phyloP scores from a whole-genome alignment of 2,113 vertebrate genomes.

The Erpornis zantholeuca region DNA sequence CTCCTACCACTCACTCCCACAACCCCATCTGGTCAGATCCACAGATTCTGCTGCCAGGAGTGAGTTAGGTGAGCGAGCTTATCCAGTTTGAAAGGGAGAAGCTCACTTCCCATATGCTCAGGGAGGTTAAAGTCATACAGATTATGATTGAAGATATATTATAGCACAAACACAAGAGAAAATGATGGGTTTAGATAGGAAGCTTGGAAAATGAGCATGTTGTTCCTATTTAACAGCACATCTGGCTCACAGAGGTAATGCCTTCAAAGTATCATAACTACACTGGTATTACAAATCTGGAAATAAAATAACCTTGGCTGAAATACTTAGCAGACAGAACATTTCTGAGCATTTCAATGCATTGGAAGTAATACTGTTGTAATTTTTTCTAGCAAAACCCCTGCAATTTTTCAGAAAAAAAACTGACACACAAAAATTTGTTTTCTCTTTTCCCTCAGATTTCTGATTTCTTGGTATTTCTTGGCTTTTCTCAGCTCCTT shows the following conservation, averaged over 20 bases:
- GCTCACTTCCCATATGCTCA: not conserved
- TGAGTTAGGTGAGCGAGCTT: not conserved
- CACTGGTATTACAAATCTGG: not conserved
- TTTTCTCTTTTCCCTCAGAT: not conserved
- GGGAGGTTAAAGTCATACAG: not conserved
- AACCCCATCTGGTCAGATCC: not conserved
- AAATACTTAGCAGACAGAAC: not conserved
- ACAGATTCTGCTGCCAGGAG: not conserved
- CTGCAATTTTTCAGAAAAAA: not conserved
- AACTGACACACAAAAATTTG: not conserved
- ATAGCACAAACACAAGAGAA: not conserved
- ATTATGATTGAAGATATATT: not conserved
- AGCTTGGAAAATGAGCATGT: not conserved
- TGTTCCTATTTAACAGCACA: not conserved
- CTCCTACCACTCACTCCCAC: not conserved
- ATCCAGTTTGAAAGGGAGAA: not conserved
- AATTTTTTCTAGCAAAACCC: not conserved
- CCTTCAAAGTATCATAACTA: not conserved
- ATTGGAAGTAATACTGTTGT: not conserved
- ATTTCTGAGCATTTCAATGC: not conserved
- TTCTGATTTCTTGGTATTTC: not conserved
- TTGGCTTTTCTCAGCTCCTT: not conserved
- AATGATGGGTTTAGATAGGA: not conserved
- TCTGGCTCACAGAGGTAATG: not conserved
- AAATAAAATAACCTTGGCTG: not conserved